Percentiles rank a stretch among this genome's conserved stretches.
Conservation (phyloP, 2,113 vertebrate species). For the Vulpes ferrilata region DNA sequence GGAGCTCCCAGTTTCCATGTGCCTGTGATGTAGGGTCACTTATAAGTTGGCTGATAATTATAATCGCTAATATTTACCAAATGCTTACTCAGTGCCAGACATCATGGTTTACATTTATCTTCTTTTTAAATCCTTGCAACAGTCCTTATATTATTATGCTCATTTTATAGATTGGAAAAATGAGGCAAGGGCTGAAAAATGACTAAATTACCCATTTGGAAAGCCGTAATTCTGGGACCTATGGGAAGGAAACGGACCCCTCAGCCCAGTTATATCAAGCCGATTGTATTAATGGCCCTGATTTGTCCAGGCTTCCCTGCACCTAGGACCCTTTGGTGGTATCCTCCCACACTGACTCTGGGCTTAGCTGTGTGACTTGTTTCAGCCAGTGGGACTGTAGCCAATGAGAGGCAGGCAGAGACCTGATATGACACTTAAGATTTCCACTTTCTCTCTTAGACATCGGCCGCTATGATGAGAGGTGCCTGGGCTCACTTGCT, state of each 20-base stretch:
- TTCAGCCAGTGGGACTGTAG: background rate
- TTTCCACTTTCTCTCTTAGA: background rate
- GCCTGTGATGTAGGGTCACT: background rate
- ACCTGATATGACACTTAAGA: background rate
- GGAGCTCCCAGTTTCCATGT: background rate
- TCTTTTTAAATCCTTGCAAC: background rate
- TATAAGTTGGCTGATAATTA: background rate
- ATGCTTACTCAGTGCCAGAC: background rate
- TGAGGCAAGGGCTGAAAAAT: background rate
- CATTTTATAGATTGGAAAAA: background rate
- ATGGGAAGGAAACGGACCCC: background rate
- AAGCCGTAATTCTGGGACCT: background rate
- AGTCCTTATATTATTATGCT: background rate
- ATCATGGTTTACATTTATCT: background rate
- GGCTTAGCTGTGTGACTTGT: background rate
- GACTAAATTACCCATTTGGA: background rate
- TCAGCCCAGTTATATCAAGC: too few relatives aligned
- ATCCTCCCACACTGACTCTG: background rate
- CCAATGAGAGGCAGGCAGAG: background rate
- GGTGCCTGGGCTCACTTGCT: background rate
- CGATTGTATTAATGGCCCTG: accelerated
- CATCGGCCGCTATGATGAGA: background rate
- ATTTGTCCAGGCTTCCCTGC: background rate
- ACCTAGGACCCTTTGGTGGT: background rate
- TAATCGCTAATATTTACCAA: background rate